These are phyloP conservation scores for Gymnothorax reevesii DNA, from an alignment of 2,797 vertebrate species.

Conservation along the genomic window DNA sequence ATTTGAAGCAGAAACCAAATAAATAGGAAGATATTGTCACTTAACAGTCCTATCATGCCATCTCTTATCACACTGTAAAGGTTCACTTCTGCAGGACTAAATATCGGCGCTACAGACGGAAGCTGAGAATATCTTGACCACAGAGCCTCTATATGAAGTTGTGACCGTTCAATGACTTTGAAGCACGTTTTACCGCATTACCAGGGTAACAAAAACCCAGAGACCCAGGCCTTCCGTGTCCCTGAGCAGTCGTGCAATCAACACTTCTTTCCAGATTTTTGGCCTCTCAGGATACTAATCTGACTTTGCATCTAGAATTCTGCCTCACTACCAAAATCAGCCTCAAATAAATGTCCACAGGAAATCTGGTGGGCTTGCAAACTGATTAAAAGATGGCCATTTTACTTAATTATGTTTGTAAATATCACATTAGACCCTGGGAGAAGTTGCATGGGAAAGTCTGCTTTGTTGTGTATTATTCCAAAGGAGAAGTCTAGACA, in stretches of 20 bases:
- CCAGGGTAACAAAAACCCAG: neutral
- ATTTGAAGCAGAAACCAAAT: neutral
- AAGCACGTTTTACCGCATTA: neutral
- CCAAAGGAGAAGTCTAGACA: neutral
- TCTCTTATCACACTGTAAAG: neutral
- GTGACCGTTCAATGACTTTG: no score
- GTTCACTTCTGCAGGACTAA: neutral
- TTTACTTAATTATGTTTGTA: neutral
- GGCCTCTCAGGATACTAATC: neutral
- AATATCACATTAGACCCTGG: neutral
- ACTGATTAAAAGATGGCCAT: neutral
- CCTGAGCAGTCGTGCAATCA: neutral
- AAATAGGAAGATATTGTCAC: neutral
- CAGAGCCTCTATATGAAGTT: no score
- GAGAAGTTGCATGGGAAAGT: neutral
- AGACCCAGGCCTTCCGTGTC: neutral
- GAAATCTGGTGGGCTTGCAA: neutral
- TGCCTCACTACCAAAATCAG: neutral
- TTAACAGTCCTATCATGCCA: neutral
- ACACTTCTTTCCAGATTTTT: neutral
- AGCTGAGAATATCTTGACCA: neutral
- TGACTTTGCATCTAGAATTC: neutral
- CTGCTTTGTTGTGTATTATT: neutral
- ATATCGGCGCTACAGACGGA: neutral
- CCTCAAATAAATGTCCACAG: conserved; percentile 2